Evolutionary conservation across 2,113 vertebrate genomes (phyloP).

Genomic region (Brachypodius melanocephalos): DNA sequence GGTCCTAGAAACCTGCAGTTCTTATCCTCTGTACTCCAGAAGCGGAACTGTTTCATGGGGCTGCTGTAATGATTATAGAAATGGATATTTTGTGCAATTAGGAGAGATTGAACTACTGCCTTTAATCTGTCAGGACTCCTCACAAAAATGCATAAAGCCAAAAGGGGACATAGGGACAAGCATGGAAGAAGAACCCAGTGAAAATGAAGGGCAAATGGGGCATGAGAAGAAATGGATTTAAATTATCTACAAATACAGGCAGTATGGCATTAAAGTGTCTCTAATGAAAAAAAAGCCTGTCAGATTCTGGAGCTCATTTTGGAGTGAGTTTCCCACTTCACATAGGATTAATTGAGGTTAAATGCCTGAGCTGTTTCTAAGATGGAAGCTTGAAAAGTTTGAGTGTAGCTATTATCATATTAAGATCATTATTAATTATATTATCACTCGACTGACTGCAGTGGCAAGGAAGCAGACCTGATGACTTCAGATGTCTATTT

Average conservation of each 20-base stretch:
- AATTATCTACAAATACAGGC: not conserved
- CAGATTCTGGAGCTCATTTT: not conserved
- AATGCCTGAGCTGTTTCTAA: constrained; percentile 2
- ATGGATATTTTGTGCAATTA: not conserved
- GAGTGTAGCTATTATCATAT: constrained; percentile 3
- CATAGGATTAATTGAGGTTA: constrained; percentile 39
- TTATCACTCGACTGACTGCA: not conserved
- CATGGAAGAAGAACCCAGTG: not conserved
- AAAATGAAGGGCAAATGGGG: not conserved
- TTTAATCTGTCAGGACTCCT: not conserved
- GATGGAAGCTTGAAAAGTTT: constrained; percentile 11
- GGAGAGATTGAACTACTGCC: not conserved
- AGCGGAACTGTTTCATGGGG: not conserved
- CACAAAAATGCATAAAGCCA: not conserved
- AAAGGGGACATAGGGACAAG: not conserved
- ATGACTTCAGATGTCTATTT: constrained; percentile 28
- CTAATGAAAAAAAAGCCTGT: not conserved
- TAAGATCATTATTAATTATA: constrained; percentile 38
- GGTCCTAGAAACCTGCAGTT: not conserved
- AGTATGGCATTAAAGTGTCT: not conserved
- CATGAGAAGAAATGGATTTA: not conserved
- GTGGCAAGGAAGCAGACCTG: constrained; percentile 9
- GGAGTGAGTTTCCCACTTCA: not conserved
- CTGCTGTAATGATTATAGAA: not conserved
- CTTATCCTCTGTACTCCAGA: not conserved